These are phyloP conservation scores for Globodera ellingtonae DNA, from an alignment of 1,140 invertebrate genomes.

Conservation along the genomic window DNA sequence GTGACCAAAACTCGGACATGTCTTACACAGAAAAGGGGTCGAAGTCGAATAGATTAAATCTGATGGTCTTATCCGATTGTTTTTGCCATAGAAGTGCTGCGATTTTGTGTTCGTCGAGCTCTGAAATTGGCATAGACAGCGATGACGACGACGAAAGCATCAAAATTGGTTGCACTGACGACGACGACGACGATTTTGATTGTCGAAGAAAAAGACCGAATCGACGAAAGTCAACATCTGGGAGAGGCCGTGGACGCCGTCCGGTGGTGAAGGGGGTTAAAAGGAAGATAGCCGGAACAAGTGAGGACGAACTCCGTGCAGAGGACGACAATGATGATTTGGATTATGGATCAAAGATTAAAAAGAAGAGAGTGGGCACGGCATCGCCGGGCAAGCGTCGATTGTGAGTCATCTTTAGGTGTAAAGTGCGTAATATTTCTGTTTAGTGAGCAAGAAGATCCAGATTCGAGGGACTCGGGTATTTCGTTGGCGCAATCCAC, in stretches of 20 bases:
- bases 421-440: too few relatives aligned
- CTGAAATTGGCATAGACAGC: not conserved
- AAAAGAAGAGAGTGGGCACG: too few relatives aligned
- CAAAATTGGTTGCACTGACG: not conserved
- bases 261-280: too few relatives aligned
- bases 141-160: constrained; percentile 6
- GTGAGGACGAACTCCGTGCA: too few relatives aligned
- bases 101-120: not conserved
- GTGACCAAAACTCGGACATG: not conserved
- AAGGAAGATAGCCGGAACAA: too few relatives aligned
- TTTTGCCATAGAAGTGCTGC: not conserved
- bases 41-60: not conserved
- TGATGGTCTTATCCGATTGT: not conserved
- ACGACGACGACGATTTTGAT: constrained; percentile 4
- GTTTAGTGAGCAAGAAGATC: too few relatives aligned
- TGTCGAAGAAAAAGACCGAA: not conserved
- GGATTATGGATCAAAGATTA: too few relatives aligned
- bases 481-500: constrained; percentile 20
- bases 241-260: too few relatives aligned
- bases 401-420: too few relatives aligned
- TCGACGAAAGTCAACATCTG: not conserved
- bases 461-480: constrained; percentile 28
- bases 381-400: too few relatives aligned
- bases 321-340: too few relatives aligned
- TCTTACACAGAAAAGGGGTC: not conserved